These are phyloP conservation scores for Xanthia togata DNA, from an alignment of 2,888 invertebrate genomes.

Conservation along the genomic window DNA sequence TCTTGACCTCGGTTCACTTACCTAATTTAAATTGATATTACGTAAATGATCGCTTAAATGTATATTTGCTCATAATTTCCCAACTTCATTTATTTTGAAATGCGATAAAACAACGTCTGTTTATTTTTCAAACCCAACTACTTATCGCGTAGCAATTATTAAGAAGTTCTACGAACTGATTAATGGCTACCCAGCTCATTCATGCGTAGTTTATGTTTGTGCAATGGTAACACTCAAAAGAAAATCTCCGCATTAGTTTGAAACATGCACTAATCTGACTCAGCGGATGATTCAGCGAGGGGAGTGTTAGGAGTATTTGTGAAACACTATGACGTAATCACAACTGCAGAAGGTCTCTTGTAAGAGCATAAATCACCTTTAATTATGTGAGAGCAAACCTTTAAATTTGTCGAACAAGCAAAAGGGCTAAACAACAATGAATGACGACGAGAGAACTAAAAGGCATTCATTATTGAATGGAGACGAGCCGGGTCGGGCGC, in stretches of 20 bases:
- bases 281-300: constrained; percentile 52
- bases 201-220: constrained; percentile 45
- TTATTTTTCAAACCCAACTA: constrained; percentile 44
- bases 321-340: constrained; percentile 43
- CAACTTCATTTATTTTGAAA: constrained; percentile 22
- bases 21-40: constrained; percentile 7
- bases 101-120: constrained; percentile 42
- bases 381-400: constrained; percentile 51
- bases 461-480: constrained; percentile 67
- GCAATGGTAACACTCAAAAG: constrained; percentile 48
- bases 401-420: constrained; percentile 53
- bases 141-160: constrained; percentile 49
- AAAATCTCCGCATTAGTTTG: constrained; percentile 46
- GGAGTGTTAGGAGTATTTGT: constrained; percentile 41
- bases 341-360: constrained; percentile 13
- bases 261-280: constrained; percentile 54
- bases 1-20: not conserved
- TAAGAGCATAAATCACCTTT: constrained; percentile 53
- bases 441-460: constrained; percentile 60
- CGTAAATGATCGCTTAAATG: constrained; percentile 7
- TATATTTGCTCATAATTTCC: constrained; percentile 18
- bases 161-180: constrained; percentile 56
- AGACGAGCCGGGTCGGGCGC: constrained; percentile 57
- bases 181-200: constrained; percentile 34
- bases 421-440: constrained; percentile 52